Percentiles rank a stretch among this genome's conserved stretches.
phyloP scores from a whole-genome alignment of 2,888 invertebrate genomes.

The Charanyca ferruginea region DNA sequence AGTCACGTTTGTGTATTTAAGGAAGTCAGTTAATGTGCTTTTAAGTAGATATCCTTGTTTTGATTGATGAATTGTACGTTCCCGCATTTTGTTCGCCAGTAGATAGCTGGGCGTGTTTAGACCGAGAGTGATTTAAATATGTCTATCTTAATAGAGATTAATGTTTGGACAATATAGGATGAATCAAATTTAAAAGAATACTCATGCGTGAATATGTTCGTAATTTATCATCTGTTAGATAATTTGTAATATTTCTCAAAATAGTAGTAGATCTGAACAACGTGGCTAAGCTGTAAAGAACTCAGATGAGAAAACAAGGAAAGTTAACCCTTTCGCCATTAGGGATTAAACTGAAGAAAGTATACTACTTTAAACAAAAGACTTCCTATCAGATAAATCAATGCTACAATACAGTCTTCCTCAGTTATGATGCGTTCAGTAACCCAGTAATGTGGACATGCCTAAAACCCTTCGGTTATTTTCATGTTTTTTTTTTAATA shows the following conservation, averaged over 20 bases:
- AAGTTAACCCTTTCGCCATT: fast-evolving
- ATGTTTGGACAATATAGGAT: constrained; percentile 66
- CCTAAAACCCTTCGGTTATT: no score
- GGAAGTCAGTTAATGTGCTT: constrained; percentile 82
- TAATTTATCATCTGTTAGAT: constrained; percentile 35
- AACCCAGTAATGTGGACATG: no score
- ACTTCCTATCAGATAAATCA: no score
- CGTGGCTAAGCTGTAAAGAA: no score
- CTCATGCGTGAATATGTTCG: constrained; percentile 8
- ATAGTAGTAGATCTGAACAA: background rate
- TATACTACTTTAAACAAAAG: no score
- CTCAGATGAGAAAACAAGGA: no score
- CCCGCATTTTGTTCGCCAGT: constrained; percentile 75
- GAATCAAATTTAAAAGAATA: constrained; percentile 24
- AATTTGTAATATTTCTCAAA: constrained; percentile 15
- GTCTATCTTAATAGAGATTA: constrained; percentile 86
- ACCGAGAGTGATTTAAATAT: constrained; percentile 82
- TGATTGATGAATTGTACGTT: constrained; percentile 87
- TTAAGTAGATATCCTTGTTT: constrained; percentile 87
- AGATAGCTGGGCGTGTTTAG: constrained; percentile 76
- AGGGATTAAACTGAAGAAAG: no score
- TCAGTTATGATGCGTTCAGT: no score
- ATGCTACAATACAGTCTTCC: no score
- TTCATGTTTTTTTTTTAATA: no score
- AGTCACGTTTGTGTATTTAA: constrained; percentile 74